Evolutionary conservation across 2,113 vertebrate species (phyloP), one percentile per base, ranked within the genome.

Genomic region (Entelurus aequoreus): DNA sequence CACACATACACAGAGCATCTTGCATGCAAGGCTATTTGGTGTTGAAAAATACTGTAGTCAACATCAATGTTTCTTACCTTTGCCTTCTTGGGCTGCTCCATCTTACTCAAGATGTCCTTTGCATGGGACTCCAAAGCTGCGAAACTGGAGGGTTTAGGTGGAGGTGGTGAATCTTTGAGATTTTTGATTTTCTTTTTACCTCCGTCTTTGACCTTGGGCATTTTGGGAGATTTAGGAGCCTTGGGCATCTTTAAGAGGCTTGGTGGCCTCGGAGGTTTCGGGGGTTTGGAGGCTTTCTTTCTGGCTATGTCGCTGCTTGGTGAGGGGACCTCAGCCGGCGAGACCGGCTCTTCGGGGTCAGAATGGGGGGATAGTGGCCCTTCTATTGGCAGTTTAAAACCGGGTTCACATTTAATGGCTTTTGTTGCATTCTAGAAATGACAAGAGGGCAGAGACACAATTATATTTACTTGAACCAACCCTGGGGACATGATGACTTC

Each of bases 121-220:
- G 95, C 94, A 57, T 98, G 96, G 16, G 96, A 94, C 87, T 99
- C 96, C 0, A 96, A 90, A 60, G 96, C 89, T 62, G 96, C 94
- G 0, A 98, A 89, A 67, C 94, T 93, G 13, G 94, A 96, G 66
- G 93, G 93, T 84, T 95, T 94, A 12, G 93, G 91, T 0, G 91
- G 91, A 7, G 87, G 88, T 0, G 90, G 75, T 1, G 15, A 71
- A 67, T 98, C 96, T 66, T 94, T 94, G 0, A 21, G 79, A 66
- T 94, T 97, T 86, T 95, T 98, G 4, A 87, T 90, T 83, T 96
- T 98, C 89, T 96, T 98, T 84, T 96, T 97, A 12, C 92, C 90
- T 67, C 93, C 93, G 35, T 96, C 95, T 81, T 97, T 98, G 52
- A 93, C 90, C 82, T 96, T 97, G 0, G 91, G 90, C 0, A 87